Percentiles rank a stretch among this genome's conserved stretches.
These are phyloP conservation scores for Picus viridis DNA, from an alignment of 2,797 vertebrate genomes.

Conservation along the genomic window DNA sequence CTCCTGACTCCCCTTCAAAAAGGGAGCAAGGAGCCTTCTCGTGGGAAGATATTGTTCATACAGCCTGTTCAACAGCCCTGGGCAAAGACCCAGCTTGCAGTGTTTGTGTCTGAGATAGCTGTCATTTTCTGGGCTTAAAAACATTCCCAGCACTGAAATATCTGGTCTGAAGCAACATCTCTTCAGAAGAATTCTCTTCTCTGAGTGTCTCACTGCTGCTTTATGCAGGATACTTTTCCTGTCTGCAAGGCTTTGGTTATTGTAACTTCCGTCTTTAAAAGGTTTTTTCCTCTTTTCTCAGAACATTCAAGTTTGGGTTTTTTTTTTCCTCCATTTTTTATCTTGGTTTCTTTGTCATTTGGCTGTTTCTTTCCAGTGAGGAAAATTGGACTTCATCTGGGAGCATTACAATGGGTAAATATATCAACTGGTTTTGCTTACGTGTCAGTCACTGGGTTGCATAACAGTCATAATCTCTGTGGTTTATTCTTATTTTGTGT, in stretches of 20 bases:
- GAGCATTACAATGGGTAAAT: constrained; percentile 5
- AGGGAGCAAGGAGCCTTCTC: not conserved
- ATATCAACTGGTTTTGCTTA: not conserved
- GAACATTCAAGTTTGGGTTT: not conserved
- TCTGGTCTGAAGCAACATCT: not conserved
- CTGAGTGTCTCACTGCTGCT: not conserved
- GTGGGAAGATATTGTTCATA: not conserved
- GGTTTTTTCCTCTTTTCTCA: not conserved
- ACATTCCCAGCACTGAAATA: not conserved
- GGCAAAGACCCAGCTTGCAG: constrained; percentile 3
- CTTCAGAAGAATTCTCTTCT: not conserved
- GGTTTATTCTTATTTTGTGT: constrained; percentile 29
- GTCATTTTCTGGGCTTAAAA: constrained; percentile 24
- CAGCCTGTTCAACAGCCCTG: not conserved
- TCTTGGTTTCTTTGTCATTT: not conserved
- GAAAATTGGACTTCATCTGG: not conserved
- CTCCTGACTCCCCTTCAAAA: not conserved
- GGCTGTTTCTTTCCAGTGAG: not conserved
- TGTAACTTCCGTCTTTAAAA: not conserved
- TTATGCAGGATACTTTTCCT: not conserved
- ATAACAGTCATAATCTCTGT: not conserved
- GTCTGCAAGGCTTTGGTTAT: not conserved
- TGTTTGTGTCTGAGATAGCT: not conserved
- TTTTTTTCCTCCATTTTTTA: not conserved
- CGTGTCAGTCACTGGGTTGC: not conserved